A percentile compares a stretch with the other conserved stretches of the same genome.
Conservation (phyloP, 2,888 invertebrate species). For the Agrypnus murinus region DNA sequence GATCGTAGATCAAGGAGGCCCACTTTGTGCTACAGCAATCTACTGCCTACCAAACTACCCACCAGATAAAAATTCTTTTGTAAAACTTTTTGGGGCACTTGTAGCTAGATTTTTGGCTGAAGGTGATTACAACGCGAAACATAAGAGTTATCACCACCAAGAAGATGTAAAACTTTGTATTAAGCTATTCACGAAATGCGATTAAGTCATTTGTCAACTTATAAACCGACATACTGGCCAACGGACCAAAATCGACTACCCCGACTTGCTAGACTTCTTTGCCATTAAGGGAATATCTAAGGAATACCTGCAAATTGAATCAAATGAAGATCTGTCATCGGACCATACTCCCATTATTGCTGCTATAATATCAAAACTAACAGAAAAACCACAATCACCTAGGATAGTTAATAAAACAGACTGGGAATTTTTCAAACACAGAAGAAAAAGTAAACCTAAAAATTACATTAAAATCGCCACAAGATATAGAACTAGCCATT, state of each 20-base stretch:
- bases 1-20: conserved; percentile 2
- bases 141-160: conserved; percentile 15
- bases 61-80: conserved; percentile 21
- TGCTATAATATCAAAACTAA: conserved; percentile 13
- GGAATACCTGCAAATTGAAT: conserved; percentile 31
- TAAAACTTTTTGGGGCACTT: conserved; percentile 9
- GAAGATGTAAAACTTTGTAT: conserved; percentile 22
- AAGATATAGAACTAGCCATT: conserved; percentile 14
- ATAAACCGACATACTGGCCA: conserved; percentile 52
- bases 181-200: conserved; percentile 11
- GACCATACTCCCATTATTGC: conserved; percentile 38
- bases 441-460: conserved; percentile 22
- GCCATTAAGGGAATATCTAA: conserved; percentile 40
- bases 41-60: no score
- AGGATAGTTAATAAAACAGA: not conserved
- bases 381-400: no score
- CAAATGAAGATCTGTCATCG: conserved; percentile 48
- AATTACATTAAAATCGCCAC: conserved; percentile 12
- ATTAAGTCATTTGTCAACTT: conserved; percentile 37
- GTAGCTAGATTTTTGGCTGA: conserved; percentile 30
- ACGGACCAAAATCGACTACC: conserved; percentile 43
- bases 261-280: conserved; percentile 52
- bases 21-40: conserved; percentile 17
- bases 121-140: conserved; percentile 39
- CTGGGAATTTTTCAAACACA: not conserved